Percentiles rank a stretch among this genome's conserved stretches.
These are phyloP conservation scores for Branchinecta lynchi DNA, from an alignment of 1,140 invertebrate genomes.

Conservation along the genomic window DNA sequence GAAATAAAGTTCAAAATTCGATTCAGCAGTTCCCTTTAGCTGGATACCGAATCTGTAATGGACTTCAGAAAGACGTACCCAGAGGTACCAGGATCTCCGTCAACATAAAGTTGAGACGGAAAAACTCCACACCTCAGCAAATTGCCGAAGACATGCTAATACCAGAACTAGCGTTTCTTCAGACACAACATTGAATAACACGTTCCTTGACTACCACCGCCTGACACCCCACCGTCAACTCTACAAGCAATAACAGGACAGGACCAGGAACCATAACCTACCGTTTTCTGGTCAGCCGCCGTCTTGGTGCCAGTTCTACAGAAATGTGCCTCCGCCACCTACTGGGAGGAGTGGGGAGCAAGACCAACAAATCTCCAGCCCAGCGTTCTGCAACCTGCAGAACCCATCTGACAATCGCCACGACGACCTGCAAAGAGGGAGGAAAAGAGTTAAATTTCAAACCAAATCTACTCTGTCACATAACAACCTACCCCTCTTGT, in stretches of 20 bases:
- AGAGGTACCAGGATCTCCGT: slow-evolving; percentile 8
- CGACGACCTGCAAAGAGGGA: slow-evolving; percentile 8
- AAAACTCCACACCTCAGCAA: slow-evolving; percentile 8
- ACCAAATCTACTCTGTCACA: slow-evolving; percentile 6
- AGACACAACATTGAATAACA: slow-evolving; percentile 2
- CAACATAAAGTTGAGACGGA: slow-evolving; percentile 6
- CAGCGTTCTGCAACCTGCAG: slow-evolving; percentile 8
- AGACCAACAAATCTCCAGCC: slow-evolving; percentile 5
- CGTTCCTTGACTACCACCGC: slow-evolving; percentile 8
- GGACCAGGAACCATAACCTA: slow-evolving; percentile 3
- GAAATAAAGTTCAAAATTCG: too few species aligned
- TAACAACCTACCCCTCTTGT: neutral
- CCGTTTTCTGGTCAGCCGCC: neutral
- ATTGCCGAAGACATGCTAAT: slow-evolving; percentile 1
- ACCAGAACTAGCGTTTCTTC: slow-evolving; percentile 1
- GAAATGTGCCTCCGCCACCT: neutral
- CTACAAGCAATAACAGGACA: slow-evolving; percentile 9
- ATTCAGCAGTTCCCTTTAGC: too few species aligned
- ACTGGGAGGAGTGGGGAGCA: neutral
- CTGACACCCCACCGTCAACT: slow-evolving; percentile 8
- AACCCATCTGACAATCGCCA: slow-evolving; percentile 8
- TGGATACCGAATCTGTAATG: too few species aligned
- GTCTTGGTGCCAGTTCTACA: slow-evolving; percentile 5
- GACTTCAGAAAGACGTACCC: too few species aligned
- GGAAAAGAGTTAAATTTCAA: slow-evolving; percentile 2